These are phyloP conservation scores for Drosophila ficusphila DNA, from an alignment of 1,140 invertebrate species.

Conservation along the genomic window DNA sequence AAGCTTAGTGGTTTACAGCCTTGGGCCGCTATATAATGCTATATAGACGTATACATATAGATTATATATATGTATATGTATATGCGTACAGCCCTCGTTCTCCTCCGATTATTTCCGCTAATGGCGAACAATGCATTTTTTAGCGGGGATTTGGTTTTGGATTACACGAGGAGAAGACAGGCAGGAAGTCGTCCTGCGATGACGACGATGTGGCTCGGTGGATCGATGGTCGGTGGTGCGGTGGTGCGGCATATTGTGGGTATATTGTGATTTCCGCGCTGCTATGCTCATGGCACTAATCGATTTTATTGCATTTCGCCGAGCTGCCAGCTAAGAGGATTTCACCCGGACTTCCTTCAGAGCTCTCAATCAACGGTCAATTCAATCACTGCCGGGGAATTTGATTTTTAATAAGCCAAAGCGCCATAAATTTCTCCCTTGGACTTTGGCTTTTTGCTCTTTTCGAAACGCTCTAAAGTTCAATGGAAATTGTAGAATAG, in stretches of 20 bases:
- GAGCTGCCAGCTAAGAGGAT: constrained; percentile 16
- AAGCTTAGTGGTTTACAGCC: constrained; percentile 13
- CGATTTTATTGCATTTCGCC: constrained; percentile 37
- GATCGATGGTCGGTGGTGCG: constrained; percentile 2
- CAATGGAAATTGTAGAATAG: not conserved
- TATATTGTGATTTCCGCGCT: constrained; percentile 31
- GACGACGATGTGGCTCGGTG: constrained; percentile 3
- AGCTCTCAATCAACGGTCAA: constrained; percentile 5
- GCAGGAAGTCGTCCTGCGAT: constrained; percentile 11
- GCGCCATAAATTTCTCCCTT: not conserved
- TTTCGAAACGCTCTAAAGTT: not conserved
- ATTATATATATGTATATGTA: too few species aligned
- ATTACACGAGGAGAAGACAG: constrained; percentile 24
- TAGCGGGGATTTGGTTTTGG: constrained; percentile 40
- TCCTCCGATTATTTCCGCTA: constrained; percentile 35
- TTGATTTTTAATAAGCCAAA: constrained; percentile 12
- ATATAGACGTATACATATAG: too few species aligned
- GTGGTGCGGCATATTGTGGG: too few species aligned
- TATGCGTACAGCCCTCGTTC: constrained; percentile 2
- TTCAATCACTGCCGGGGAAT: constrained; percentile 10
- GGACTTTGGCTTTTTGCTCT: not conserved
- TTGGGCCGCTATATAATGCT: constrained; percentile 10
- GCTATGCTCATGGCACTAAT: constrained; percentile 15
- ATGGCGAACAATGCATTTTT: constrained; percentile 56
- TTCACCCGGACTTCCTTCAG: not conserved